phyloP scores from a whole-genome alignment of 2,888 invertebrate genomes.

The Aromia moschata region DNA sequence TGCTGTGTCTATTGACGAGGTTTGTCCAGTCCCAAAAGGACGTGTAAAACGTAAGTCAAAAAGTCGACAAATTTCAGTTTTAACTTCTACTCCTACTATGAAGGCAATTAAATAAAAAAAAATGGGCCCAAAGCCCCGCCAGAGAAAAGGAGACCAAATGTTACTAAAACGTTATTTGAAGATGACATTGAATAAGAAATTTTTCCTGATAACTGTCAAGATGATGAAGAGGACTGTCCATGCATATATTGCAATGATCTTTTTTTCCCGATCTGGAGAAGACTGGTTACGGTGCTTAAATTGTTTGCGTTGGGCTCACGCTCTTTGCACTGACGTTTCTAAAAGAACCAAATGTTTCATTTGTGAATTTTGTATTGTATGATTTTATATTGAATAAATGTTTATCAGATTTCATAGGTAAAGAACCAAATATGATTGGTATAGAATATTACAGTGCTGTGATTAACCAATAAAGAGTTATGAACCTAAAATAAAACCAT shows the following conservation, averaged over 20 bases:
- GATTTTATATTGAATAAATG: not conserved
- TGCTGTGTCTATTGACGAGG: not conserved
- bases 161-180: not conserved
- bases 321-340: not conserved
- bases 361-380: slow-evolving; percentile 2
- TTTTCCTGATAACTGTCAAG: not conserved
- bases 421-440: slow-evolving; percentile 5
- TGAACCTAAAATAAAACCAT: not conserved
- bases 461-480: not conserved
- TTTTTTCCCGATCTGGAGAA: not conserved
- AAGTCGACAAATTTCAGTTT: not conserved
- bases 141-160: not conserved
- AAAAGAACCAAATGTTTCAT: slow-evolving; percentile 2
- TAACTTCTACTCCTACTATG: not conserved
- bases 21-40: not conserved
- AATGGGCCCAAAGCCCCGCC: not conserved
- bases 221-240: slow-evolving; percentile 2
- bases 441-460: not conserved
- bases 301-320: slow-evolving; percentile 1
- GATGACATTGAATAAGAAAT: not conserved
- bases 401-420: not conserved
- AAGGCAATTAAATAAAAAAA: not conserved
- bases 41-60: not conserved
- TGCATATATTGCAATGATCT: slow-evolving; percentile 11
- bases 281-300: not conserved